A percentile compares a stretch with the other conserved stretches of the same genome.
phyloP scores from a whole-genome alignment of 2,888 invertebrate species.

The Zaprionus bogoriensis region DNA sequence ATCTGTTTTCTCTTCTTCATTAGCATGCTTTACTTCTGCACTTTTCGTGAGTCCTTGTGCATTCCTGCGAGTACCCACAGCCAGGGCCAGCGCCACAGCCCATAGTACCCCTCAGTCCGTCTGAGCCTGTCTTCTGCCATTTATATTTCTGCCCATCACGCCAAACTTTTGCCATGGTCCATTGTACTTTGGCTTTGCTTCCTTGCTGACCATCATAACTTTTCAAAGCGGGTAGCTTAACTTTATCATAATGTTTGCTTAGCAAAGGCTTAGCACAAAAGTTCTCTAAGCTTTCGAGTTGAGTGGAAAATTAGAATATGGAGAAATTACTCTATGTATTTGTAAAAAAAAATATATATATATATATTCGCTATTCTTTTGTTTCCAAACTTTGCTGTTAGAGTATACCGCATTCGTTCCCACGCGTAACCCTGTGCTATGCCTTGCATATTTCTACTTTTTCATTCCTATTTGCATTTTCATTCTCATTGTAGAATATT shows the following conservation, averaged over 20 bases:
- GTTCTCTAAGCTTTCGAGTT: neutral
- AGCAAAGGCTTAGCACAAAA: neutral
- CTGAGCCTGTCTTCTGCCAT: conserved; percentile 16
- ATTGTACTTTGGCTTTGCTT: conserved; percentile 27
- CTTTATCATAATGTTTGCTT: conserved; percentile 20
- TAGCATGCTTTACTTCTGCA: conserved; percentile 45
- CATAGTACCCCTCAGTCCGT: neutral
- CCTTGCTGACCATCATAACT: neutral
- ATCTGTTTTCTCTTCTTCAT: conserved; percentile 39
- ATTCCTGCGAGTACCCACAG: conserved; percentile 24
- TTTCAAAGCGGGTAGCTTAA: conserved; percentile 27
- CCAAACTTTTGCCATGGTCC: conserved; percentile 35
- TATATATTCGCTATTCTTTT: neutral
- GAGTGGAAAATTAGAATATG: neutral
- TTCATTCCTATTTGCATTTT: conserved; percentile 25
- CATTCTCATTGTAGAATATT: conserved; percentile 42
- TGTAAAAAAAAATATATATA: neutral
- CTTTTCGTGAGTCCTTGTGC: conserved; percentile 34
- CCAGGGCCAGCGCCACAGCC: neutral
- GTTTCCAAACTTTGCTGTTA: too few species aligned
- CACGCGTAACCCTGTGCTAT: neutral
- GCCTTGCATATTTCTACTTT: neutral
- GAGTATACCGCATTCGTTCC: conserved; percentile 11
- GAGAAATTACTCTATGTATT: neutral
- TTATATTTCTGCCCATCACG: conserved; percentile 39